Base-by-base conservation (phyloP, 2,888 invertebrate species). In the Melanophora roralis region DNA sequence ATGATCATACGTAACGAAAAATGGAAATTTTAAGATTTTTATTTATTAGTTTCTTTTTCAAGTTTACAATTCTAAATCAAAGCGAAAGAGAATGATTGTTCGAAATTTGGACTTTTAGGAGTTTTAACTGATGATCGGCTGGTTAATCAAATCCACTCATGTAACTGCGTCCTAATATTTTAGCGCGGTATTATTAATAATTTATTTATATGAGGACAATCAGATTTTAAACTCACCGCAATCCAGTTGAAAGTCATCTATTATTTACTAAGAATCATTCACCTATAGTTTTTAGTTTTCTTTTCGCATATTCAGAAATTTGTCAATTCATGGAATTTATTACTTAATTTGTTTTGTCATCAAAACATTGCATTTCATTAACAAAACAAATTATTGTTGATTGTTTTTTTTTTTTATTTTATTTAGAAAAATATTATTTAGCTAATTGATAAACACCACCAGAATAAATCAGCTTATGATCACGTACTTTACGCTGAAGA, bases 401-500 rank as follows among this genome's bases (percentile, higher is more conserved):
- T 60, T 21, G 53, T 49, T 32, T 59, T 19, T 45, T 59, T 64
- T 16, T 38, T 21, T 38, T 72, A 19, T n/a, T n/a, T n/a, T n/a
- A n/a, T n/a, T 1, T 43, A 57, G 16, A 23, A 11, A 16, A 32
- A 16, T 65, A 40, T 86, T 85, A 89, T 90, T 96, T 97, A 11
- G 97, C 95, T 83, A 98, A 91, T 86, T 95, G 94, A 89, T 98
- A 98, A 86, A 96, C 93, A 65, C 97, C 97, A 76, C 95, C 96
- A 60, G 95, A 94, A 85, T 95, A 94, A 23, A 97, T 91, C 38
- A 98, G 91, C 86, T 96, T 95, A 88, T 98, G 97, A 84, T 96
- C 97, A 76, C 96, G 92, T 2, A 98, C 98, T 93, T 98, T 98
- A 36, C 95, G 93, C 88, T 98, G 98, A 34, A 98, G 91, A 89